A percentile compares a stretch with the other conserved stretches of the same genome.
Evolutionary conservation across 2,113 vertebrate species (phyloP).

Genomic region (Gobio gobio): DNA sequence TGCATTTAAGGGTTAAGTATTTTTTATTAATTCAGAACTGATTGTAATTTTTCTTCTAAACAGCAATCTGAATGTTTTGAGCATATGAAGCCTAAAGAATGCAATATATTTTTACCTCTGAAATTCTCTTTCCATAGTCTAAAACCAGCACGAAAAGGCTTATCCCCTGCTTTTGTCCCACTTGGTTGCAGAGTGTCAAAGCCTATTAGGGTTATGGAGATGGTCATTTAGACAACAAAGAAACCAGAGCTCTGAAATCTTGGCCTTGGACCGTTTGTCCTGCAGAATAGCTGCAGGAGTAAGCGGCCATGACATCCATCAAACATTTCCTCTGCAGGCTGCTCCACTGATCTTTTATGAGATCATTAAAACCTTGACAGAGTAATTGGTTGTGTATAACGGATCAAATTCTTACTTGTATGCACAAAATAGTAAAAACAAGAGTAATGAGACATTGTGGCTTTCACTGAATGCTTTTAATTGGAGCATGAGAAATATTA

Average conservation of each 20-base stretch:
- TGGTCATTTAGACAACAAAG: constrained; percentile 33
- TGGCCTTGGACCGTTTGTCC: not conserved
- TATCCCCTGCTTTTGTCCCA: constrained; percentile 26
- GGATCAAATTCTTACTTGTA: not conserved
- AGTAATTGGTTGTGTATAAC: not conserved
- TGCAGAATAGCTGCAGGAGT: constrained; percentile 14
- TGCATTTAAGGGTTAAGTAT: not conserved
- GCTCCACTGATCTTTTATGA: not conserved
- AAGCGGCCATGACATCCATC: not conserved
- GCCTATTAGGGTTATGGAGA: not conserved
- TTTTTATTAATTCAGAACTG: not conserved
- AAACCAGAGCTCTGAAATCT: not conserved
- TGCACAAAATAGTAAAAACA: constrained; percentile 4
- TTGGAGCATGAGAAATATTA: not conserved
- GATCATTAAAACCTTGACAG: not conserved
- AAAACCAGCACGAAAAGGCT: constrained; percentile 24
- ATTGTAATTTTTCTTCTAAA: not conserved
- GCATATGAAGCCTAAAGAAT: not conserved
- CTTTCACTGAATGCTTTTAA: not conserved
- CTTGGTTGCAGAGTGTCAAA: constrained; percentile 8
- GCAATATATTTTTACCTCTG: not conserved
- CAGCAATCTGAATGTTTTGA: not conserved
- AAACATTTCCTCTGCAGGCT: not conserved
- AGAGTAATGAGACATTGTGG: not conserved
- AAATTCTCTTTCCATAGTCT: not conserved